These are phyloP conservation scores for western clawed frog (Xenopus tropicalis) DNA, from an alignment of 2,113 vertebrate genomes.

Conservation along the genomic window DNA sequence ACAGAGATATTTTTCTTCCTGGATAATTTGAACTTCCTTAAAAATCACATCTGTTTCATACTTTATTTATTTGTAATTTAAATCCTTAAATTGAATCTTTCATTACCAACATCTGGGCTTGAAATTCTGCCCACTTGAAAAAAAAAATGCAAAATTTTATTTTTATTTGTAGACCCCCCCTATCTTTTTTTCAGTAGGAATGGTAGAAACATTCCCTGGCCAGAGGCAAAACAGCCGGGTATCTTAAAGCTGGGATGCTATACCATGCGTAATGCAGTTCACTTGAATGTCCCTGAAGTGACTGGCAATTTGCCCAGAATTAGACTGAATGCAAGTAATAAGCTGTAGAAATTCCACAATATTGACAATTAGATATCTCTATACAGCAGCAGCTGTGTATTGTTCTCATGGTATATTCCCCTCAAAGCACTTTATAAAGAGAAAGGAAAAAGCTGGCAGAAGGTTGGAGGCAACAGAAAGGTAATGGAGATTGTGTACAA, in stretches of 20 bases:
- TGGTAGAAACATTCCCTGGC: conserved; percentile 80
- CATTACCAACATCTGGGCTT: conserved; percentile 87
- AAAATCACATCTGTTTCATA: conserved; percentile 86
- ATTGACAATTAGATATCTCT: conserved; percentile 87
- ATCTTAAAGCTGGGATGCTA: conserved; percentile 80
- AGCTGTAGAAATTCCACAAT: conserved; percentile 85
- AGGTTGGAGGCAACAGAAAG: conserved; percentile 76
- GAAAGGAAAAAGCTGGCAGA: conserved; percentile 65
- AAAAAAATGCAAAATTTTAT: conserved; percentile 82
- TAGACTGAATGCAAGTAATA: conserved; percentile 87
- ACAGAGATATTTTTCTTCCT: conserved; percentile 83
- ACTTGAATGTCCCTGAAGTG: conserved; percentile 84
- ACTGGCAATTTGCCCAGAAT: conserved; percentile 86
- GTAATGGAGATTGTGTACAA: conserved; percentile 76
- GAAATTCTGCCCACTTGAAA: conserved; percentile 85
- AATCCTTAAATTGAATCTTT: conserved; percentile 84
- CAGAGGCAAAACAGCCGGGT: conserved; percentile 85
- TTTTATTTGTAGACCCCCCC: conserved; percentile 78
- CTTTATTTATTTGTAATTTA: conserved; percentile 90
- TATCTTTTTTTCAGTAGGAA: conserved; percentile 65
- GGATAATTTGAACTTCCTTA: conserved; percentile 85
- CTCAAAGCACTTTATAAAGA: conserved; percentile 80
- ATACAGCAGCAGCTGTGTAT: conserved; percentile 84
- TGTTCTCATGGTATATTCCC: conserved; percentile 81
- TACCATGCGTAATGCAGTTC: conserved; percentile 80